These are phyloP conservation scores for Hemicordylus capensis DNA, from an alignment of 2,113 vertebrate species.

Conservation along the genomic window DNA sequence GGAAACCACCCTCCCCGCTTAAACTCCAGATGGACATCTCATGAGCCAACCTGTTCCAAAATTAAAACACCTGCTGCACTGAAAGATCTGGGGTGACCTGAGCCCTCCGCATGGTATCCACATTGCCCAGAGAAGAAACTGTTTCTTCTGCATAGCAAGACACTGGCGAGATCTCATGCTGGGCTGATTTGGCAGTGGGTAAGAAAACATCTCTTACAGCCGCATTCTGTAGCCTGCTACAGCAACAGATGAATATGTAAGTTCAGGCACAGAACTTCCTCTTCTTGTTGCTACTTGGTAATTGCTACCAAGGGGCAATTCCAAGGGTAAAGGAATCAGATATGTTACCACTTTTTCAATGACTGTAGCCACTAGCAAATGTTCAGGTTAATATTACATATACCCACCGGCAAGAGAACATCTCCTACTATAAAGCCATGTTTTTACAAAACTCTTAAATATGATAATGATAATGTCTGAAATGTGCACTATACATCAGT, in stretches of 20 bases:
- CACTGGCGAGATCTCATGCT: neutral
- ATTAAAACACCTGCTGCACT: neutral
- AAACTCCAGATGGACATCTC: constrained; percentile 47
- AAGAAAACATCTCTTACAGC: neutral
- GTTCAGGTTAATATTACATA: no score
- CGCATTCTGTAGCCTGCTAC: neutral
- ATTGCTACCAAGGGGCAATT: no score
- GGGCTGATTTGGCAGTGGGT: neutral
- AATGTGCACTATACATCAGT: no score
- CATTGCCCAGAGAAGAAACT: neutral
- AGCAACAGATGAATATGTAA: neutral
- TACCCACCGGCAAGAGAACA: no score
- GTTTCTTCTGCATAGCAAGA: neutral
- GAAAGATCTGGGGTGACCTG: neutral
- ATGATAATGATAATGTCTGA: neutral
- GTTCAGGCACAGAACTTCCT: no score
- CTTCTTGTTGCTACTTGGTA: no score
- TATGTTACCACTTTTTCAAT: no score
- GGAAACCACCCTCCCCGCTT: constrained; percentile 48
- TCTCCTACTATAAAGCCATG: no score
- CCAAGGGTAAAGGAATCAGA: no score
- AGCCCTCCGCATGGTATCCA: neutral
- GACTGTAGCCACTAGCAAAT: no score
- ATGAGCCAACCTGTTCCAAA: constrained; percentile 53
- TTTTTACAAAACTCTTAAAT: no score